Conservation (phyloP, 2,888 invertebrate species). For the Amaurobius ferox region DNA sequence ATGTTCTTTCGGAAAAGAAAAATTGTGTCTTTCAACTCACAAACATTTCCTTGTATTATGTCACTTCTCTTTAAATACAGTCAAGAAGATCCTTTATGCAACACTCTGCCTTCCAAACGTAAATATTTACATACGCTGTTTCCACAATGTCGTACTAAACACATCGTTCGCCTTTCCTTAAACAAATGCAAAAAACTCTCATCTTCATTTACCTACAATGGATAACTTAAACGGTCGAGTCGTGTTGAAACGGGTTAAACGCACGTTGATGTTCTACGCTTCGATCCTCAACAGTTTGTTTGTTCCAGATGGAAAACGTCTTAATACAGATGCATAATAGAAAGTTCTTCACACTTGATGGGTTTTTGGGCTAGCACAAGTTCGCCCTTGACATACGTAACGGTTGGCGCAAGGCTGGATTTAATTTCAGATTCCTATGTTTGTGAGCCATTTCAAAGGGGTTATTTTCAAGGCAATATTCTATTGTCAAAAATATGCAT, state of each 20-base stretch:
- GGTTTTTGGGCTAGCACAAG: neutral
- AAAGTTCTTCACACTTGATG: neutral
- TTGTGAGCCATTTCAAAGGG: neutral
- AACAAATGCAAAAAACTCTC: too few species aligned
- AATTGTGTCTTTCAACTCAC: too few species aligned
- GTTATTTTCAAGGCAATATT: neutral
- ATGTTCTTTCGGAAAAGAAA: too few species aligned
- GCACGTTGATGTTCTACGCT: neutral
- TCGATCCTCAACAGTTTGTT: neutral
- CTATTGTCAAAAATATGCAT: neutral
- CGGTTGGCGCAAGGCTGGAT: constrained; percentile 1
- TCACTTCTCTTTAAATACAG: too few species aligned
- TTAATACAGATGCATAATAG: neutral
- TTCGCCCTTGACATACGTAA: neutral
- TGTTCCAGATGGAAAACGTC: neutral
- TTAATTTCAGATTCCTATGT: neutral
- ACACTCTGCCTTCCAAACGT: too few species aligned
- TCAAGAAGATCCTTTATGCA: too few species aligned
- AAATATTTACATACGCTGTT: too few species aligned
- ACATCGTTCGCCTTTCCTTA: too few species aligned
- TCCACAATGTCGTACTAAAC: too few species aligned
- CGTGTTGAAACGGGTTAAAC: neutral
- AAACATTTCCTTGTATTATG: too few species aligned
- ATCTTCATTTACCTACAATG: too few species aligned
- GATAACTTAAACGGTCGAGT: too few species aligned